Percentiles rank a stretch among this genome's conserved stretches.
Evolutionary conservation across 1,140 invertebrate genomes (phyloP).

Genomic region (Leptinotarsa undecemlineata): DNA sequence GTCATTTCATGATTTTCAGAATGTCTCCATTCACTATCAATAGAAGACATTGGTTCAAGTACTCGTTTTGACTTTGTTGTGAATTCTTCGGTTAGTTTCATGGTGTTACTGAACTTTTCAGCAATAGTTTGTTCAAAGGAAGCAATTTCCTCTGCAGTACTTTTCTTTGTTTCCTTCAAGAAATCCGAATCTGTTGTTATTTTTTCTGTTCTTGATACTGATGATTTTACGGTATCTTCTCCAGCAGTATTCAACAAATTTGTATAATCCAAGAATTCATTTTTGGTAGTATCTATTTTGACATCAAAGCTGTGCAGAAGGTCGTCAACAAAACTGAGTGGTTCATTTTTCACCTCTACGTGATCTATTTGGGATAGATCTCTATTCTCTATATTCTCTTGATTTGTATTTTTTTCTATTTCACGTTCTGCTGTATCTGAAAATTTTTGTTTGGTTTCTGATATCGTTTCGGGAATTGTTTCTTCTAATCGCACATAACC

Average conservation of each 20-base stretch:
- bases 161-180: neutral
- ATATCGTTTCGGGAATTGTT: constrained; percentile 6
- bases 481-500: neutral
- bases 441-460: constrained; percentile 12
- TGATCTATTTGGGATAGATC: neutral
- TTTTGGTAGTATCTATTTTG: constrained; percentile 34
- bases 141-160: constrained; percentile 21
- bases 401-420: neutral
- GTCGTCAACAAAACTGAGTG: constrained; percentile 31
- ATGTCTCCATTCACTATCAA: constrained; percentile 13
- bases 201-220: constrained; percentile 12
- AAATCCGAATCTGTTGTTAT: neutral
- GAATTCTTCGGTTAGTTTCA: constrained; percentile 32
- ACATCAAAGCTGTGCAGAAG: constrained; percentile 36
- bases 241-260: no score
- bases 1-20: constrained; percentile 2
- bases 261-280: constrained; percentile 7
- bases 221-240: neutral
- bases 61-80: neutral
- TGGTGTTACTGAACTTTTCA: constrained; percentile 36
- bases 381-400: neutral
- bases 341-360: neutral
- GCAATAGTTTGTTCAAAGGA: constrained; percentile 34
- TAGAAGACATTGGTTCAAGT: neutral
- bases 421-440: neutral